phyloP scores from a whole-genome alignment of 2,888 invertebrate species.

The Phlogophora meticulosa region DNA sequence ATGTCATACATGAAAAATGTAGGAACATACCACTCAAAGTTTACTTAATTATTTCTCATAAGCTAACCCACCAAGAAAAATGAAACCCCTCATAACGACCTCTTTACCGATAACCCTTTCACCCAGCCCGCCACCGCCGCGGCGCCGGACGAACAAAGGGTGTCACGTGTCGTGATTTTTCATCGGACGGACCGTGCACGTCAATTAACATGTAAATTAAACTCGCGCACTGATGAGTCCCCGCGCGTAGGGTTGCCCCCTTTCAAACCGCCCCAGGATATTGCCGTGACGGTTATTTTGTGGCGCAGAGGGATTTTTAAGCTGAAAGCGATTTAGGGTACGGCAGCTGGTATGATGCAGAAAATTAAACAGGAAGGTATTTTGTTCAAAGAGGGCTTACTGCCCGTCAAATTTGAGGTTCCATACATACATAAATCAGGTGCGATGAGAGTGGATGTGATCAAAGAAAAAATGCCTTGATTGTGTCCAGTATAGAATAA shows the following conservation, averaged over 20 bases:
- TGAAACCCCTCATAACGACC: background rate
- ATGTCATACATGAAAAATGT: no score
- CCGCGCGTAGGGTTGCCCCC: slow-evolving; percentile 50
- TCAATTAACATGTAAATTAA: slow-evolving; percentile 88
- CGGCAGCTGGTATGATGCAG: background rate
- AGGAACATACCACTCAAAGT: no score
- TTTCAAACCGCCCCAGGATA: slow-evolving; percentile 10
- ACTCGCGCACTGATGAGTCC: slow-evolving; percentile 65
- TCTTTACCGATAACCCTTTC: slow-evolving; percentile 9
- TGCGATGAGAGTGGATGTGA: no score
- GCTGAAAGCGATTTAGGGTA: slow-evolving; percentile 12
- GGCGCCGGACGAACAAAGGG: slow-evolving; percentile 64
- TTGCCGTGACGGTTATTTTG: background rate
- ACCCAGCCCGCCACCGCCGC: slow-evolving; percentile 1
- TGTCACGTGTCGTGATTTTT: slow-evolving; percentile 75
- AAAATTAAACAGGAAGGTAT: background rate
- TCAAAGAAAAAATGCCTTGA: no score
- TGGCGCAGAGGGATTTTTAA: slow-evolving; percentile 28
- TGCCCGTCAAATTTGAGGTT: no score
- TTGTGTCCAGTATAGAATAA: background rate
- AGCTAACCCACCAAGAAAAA: slow-evolving; percentile 9
- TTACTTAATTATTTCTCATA: no score
- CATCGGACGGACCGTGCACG: slow-evolving; percentile 69
- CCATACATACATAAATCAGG: no score
- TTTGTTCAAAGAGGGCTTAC: no score